These are phyloP conservation scores for Patella caerulea DNA, from an alignment of 2,888 invertebrate genomes.

Conservation along the genomic window DNA sequence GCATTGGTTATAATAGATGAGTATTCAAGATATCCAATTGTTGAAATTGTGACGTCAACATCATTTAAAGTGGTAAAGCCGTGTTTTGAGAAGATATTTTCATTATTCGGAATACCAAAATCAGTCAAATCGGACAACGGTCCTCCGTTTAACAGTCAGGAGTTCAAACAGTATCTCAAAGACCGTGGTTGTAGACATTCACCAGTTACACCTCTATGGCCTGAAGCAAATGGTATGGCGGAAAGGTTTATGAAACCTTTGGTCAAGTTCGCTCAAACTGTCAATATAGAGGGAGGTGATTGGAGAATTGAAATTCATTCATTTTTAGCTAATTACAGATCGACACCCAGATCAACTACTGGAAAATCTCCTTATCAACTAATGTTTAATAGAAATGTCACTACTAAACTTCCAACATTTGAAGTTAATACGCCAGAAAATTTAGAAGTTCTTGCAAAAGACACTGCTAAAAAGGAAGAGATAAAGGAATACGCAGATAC, in stretches of 20 bases:
- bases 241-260: constrained; percentile 46
- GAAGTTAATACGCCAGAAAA: neutral
- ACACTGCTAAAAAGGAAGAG: constrained; percentile 15
- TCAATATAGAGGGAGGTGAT: neutral
- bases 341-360: neutral
- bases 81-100: constrained; percentile 20
- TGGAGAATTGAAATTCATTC: neutral
- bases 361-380: neutral
- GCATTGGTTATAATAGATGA: constrained; percentile 25
- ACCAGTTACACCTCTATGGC: constrained; percentile 37
- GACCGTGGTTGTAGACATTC: constrained; percentile 39
- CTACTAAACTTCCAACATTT: neutral
- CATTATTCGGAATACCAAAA: constrained; percentile 30
- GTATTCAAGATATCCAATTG: constrained; percentile 29
- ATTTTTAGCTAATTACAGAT: neutral
- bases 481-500: constrained; percentile 26
- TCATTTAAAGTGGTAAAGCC: constrained; percentile 33
- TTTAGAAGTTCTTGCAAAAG: constrained; percentile 11
- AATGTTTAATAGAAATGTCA: neutral
- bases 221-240: constrained; percentile 42
- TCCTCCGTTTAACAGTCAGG: constrained; percentile 35
- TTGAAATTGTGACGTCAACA: constrained; percentile 30
- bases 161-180: neutral
- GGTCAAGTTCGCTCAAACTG: neutral
- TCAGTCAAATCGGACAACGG: constrained; percentile 37